Percentiles rank a stretch among this genome's conserved stretches.
Conservation (phyloP, 2,113 vertebrate genomes). For the Rostratula benghalensis region DNA sequence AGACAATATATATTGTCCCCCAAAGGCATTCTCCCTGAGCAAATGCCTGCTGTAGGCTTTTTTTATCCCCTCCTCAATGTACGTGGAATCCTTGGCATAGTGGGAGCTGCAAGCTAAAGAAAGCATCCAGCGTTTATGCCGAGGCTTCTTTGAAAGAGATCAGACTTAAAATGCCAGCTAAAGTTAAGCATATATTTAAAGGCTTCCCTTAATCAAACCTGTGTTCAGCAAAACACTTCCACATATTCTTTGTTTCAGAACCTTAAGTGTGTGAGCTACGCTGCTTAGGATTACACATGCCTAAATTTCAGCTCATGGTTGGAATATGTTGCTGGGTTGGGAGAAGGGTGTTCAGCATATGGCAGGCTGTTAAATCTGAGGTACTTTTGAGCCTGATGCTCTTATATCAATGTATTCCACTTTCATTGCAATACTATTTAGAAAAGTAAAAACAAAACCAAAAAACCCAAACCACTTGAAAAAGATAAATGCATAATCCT, state of each 20-base stretch:
- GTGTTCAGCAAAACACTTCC: background rate
- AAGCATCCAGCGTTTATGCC: background rate
- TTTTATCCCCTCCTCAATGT: background rate
- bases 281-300: background rate
- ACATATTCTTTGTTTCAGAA: background rate
- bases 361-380: background rate
- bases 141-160: background rate
- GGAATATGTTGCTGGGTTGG: background rate
- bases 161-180: background rate
- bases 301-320: background rate
- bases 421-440: background rate
- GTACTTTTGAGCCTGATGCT: background rate
- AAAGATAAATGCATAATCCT: background rate
- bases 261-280: background rate
- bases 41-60: background rate
- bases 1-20: background rate
- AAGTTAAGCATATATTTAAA: constrained; percentile 13
- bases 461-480: background rate
- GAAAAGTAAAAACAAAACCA: background rate
- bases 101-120: background rate
- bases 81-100: background rate
- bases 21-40: background rate
- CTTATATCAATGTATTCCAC: background rate
- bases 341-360: background rate
- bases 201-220: background rate